Conservation (phyloP, 2,888 invertebrate genomes). For the Itoplectis maculator region DNA sequence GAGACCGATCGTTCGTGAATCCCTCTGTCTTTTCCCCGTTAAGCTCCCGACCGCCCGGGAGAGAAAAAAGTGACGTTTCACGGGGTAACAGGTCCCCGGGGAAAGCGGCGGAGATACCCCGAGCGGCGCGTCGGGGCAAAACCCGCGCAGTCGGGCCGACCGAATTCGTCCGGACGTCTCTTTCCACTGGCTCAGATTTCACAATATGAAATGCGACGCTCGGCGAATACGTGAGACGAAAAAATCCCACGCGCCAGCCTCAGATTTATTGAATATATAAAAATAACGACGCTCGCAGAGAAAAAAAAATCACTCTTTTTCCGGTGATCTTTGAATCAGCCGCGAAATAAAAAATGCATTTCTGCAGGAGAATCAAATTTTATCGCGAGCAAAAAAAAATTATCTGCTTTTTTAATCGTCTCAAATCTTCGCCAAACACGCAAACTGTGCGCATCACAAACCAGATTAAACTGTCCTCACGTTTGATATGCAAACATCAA, state of each 20-base stretch:
- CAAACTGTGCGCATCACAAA: no score
- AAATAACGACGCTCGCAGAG: no score
- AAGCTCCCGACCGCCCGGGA: slow-evolving; percentile 54
- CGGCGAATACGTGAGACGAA: background rate
- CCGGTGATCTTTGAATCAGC: no score
- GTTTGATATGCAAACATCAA: no score
- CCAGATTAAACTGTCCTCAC: no score
- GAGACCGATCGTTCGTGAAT: slow-evolving; percentile 68
- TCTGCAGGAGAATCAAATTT: no score
- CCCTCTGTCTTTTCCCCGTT: slow-evolving; percentile 64
- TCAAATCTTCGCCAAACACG: no score
- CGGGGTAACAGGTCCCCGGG: slow-evolving; percentile 53
- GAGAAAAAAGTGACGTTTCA: slow-evolving; percentile 64
- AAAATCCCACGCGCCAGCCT: no score
- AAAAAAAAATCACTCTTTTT: background rate
- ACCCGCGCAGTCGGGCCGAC: slow-evolving; percentile 40
- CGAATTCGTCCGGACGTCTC: slow-evolving; percentile 35
- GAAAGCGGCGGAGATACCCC: slow-evolving; percentile 31
- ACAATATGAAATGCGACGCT: slow-evolving; percentile 21
- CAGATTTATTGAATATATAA: no score
- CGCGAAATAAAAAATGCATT: no score
- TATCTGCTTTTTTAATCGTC: no score
- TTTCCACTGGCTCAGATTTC: slow-evolving; percentile 13
- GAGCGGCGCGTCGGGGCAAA: background rate
- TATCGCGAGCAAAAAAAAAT: no score